phyloP scores from a whole-genome alignment of 2,113 vertebrate genomes.

The Colinus virginianus region DNA sequence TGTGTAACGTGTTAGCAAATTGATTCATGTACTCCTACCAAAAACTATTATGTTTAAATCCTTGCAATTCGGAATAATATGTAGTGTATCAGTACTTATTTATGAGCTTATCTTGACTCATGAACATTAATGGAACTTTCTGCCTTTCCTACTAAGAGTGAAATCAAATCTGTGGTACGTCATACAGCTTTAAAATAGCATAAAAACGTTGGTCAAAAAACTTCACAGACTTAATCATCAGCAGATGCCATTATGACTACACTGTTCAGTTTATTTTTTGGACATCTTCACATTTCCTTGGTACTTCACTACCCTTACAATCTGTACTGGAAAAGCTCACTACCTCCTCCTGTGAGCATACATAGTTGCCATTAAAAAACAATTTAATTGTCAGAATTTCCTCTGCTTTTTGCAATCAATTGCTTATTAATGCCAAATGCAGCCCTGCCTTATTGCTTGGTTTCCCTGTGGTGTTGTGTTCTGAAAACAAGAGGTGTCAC shows the following conservation, averaged over 20 bases:
- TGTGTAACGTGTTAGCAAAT: not conserved
- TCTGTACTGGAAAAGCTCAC: not conserved
- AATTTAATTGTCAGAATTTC: slow-evolving; percentile 36
- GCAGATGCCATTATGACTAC: not conserved
- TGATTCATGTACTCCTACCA: not conserved
- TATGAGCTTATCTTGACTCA: not conserved
- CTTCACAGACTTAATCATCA: not conserved
- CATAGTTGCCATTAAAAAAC: slow-evolving; percentile 21
- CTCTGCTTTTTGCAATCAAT: slow-evolving; percentile 48
- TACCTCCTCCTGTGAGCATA: slow-evolving; percentile 15
- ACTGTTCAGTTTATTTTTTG: not conserved
- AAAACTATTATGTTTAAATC: not conserved
- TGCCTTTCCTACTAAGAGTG: not conserved
- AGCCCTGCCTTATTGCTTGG: slow-evolving; percentile 9
- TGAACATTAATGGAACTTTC: not conserved
- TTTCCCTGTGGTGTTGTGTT: slow-evolving; percentile 50
- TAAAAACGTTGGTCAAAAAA: not conserved
- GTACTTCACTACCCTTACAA: not conserved
- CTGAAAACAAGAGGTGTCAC: slow-evolving; percentile 59
- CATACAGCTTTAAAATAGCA: not conserved
- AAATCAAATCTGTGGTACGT: not conserved
- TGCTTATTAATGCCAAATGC: slow-evolving; percentile 56
- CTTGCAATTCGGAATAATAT: not conserved
- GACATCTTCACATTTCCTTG: not conserved
- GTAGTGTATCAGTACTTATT: not conserved